phyloP scores from a whole-genome alignment of 2,888 invertebrate genomes.

The Glaucopsyche alexis region DNA sequence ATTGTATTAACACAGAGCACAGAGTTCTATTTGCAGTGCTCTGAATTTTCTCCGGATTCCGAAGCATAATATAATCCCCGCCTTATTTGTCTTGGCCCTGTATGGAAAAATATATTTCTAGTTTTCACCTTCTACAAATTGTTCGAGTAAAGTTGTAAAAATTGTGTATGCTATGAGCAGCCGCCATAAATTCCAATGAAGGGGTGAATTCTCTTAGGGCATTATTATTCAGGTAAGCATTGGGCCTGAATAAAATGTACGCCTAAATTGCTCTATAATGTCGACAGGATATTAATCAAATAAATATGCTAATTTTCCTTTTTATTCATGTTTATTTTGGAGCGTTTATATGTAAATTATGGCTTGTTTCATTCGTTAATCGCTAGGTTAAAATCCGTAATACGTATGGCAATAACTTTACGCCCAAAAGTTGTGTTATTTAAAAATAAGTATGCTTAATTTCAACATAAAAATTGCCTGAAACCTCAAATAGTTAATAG shows the following conservation, averaged over 20 bases:
- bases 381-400: background rate
- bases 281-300: constrained; percentile 18
- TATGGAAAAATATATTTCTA: background rate
- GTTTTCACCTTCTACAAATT: background rate
- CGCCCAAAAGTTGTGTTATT: too few relatives aligned
- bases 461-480: too few relatives aligned
- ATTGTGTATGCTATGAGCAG: background rate
- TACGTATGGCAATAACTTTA: too few relatives aligned
- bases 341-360: background rate
- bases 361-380: background rate
- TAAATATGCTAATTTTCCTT: background rate
- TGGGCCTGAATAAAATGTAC: background rate
- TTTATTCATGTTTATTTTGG: background rate
- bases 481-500: too few relatives aligned
- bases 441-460: too few relatives aligned
- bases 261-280: constrained; percentile 17
- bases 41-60: too few relatives aligned
- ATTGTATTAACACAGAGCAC: too few relatives aligned
- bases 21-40: too few relatives aligned
- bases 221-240: constrained; percentile 20
- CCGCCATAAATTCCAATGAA: constrained; percentile 25
- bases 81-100: too few relatives aligned
- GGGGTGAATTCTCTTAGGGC: constrained; percentile 10
- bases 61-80: too few relatives aligned
- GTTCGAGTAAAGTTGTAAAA: background rate